Base-by-base conservation (phyloP, 2,888 invertebrate genomes). In the Orgyia antiqua region DNA sequence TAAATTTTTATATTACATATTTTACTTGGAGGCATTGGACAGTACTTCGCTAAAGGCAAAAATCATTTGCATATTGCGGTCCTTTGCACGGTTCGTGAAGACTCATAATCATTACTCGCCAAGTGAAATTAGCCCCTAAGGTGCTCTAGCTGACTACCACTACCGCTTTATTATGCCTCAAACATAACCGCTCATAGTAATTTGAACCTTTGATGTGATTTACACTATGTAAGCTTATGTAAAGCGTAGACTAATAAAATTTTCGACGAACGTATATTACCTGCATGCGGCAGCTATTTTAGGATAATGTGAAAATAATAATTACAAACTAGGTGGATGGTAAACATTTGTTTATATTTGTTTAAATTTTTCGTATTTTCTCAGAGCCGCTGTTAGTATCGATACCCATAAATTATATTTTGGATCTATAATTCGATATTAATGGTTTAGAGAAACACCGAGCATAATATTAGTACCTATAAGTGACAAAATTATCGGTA, bases 31-130 rank as follows among this genome's bases (percentile, higher is more conserved):
- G 39, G 39, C 46, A 29, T 35, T 45, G 33, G 44, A 27, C 51
- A 50, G 39, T 42, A 39, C 45, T 48, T 38, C 69, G 72, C 75
- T 80, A 67, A 74, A 71, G 80, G 78, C 79, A 65, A 78, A 67
- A 75, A 68, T 74, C 73, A 86, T 84, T 84, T 82, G 76, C 83
- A 83, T 84, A 82, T 74, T 79, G 73, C 65, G 74, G 74, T 73
- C 66, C 54, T 61, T 58, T 56, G 56, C 61, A 62, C 58, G 60
- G 59, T 57, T 57, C 52, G 49, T 54, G 61, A 58, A 65, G 61
- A 59, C 71, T 77, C 72, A 78, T 79, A 78, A 80, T 79, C 73
- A 83, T 80, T 82, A 83, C 66, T 61, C 61, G 73, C 71, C 71
- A 73, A 62, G 69, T 68, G 45, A 77, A 77, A 84, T 84, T 82